phyloP scores from a whole-genome alignment of 2,888 invertebrate species.

The Scrobipalpa atriplicella region DNA sequence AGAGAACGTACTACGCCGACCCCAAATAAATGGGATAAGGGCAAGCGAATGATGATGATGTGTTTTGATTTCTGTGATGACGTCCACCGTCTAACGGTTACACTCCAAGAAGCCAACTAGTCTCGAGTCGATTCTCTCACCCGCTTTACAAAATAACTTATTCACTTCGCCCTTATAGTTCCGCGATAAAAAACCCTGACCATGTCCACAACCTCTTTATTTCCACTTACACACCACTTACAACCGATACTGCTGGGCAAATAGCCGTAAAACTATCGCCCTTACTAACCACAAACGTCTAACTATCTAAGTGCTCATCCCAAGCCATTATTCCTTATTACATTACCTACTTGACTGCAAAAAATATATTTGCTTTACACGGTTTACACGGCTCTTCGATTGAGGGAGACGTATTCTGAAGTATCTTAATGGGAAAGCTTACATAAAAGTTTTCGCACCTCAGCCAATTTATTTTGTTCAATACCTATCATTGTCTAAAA shows the following conservation, averaged over 20 bases:
- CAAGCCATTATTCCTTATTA: conserved; percentile 30
- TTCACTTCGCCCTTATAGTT: background rate
- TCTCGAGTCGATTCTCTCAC: background rate
- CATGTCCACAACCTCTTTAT: conserved; percentile 13
- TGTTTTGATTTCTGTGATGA: no score
- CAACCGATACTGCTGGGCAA: background rate
- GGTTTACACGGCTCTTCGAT: conserved; percentile 14
- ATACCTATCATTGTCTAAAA: no score
- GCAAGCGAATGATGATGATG: no score
- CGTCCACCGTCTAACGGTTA: background rate
- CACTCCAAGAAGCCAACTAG: background rate
- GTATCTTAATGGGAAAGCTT: background rate
- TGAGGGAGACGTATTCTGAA: conserved; percentile 17
- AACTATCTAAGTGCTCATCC: background rate
- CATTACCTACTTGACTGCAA: conserved; percentile 27
- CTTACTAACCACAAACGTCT: conserved; percentile 8
- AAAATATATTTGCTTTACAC: conserved; percentile 30
- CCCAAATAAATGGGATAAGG: no score
- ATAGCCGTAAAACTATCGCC: background rate
- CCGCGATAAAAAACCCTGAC: background rate
- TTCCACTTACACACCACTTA: conserved; percentile 14
- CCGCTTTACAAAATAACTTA: conserved; percentile 1
- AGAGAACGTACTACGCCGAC: no score
- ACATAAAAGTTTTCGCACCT: no score
- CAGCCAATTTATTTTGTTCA: no score